Evolutionary conservation across 2,797 vertebrate genomes (phyloP).

Genomic region (Amblyopsis hoosieri): DNA sequence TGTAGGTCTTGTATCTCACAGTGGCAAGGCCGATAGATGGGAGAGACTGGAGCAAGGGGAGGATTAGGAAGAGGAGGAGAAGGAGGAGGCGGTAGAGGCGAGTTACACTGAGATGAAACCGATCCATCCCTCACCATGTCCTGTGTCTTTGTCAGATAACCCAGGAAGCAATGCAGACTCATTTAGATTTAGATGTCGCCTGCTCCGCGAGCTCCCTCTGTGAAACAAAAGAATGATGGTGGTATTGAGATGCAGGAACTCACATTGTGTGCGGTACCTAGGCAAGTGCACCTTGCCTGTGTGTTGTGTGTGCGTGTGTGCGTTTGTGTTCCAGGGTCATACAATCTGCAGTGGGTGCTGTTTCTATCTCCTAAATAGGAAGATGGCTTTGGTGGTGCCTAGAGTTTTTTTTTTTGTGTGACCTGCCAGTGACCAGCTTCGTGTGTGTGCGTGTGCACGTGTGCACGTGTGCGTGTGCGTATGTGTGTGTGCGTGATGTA

Average conservation of each 20-base stretch:
- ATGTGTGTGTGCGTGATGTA: background rate
- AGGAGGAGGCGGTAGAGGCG: constrained; percentile 31
- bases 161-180: constrained; percentile 72
- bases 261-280: constrained; percentile 38
- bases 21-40: constrained; percentile 22
- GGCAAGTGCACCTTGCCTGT: constrained; percentile 15
- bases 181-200: constrained; percentile 64
- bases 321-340: constrained; percentile 20
- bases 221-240: constrained; percentile 67
- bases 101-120: constrained; percentile 67
- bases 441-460: constrained; percentile 14
- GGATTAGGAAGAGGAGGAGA: constrained; percentile 43
- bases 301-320: constrained; percentile 28
- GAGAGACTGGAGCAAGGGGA: background rate
- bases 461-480: constrained; percentile 18
- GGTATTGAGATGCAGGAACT: constrained; percentile 57
- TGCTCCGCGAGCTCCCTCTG: constrained; percentile 34
- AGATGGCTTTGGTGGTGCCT: constrained; percentile 21
- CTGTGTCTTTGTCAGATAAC: constrained; percentile 75
- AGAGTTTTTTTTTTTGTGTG: constrained; percentile 15
- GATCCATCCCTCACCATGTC: constrained; percentile 73
- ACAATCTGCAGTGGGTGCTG: constrained; percentile 43
- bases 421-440: constrained; percentile 31
- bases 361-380: constrained; percentile 40
- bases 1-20: constrained; percentile 49